Base-by-base conservation (phyloP, 2,113 vertebrate species). In the Passer domesticus region DNA sequence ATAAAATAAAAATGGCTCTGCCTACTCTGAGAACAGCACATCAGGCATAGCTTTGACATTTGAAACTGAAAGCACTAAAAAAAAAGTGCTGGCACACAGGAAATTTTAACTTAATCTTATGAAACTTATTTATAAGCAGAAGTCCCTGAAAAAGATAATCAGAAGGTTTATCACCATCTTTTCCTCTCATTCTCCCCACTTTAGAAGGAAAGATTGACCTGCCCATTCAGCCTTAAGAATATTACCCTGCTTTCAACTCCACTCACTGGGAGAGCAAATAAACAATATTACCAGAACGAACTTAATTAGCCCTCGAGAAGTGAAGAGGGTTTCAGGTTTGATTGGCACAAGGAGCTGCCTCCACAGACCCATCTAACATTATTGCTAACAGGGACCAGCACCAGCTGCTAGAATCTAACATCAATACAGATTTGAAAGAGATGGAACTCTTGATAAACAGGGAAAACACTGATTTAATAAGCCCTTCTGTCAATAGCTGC, bases 401-500 rank as follows among this genome's bases (percentile, higher is more conserved):
- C 15, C 49, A 92, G 77, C 44, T 35, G 43, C 39, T 3, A 37
- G 44, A 66, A 72, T 69, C 73, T 27, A 80, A 68, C 17, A 56
- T 50, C 53, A 78, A 46, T 49, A 74, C 25, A 73, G 28, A 59
- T 68, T 46, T 66, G 60, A 60, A 87, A 72, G 68, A 67, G 23
- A 23, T 56, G 11, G 25, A 37, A 72, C 62, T 67, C 37, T 43
- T 74, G 21, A 81, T 16, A 14, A 78, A 68, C 35, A 73, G 33
- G 9, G 41, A 30, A 75, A 92, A 62, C n/a, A 33, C 4, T 78
- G 39, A 85, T 84, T 78, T 62, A 78, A 64, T 78, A 77, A 73
- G 52, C 0, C 0, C 75, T 16, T 1, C 10, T 12, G 68, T 60
- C 7, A 1, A 23, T 33, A 82, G 37, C 37, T 64, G 44, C 53